phyloP scores from a whole-genome alignment of 2,888 invertebrate species.

The Lasius platythorax region DNA sequence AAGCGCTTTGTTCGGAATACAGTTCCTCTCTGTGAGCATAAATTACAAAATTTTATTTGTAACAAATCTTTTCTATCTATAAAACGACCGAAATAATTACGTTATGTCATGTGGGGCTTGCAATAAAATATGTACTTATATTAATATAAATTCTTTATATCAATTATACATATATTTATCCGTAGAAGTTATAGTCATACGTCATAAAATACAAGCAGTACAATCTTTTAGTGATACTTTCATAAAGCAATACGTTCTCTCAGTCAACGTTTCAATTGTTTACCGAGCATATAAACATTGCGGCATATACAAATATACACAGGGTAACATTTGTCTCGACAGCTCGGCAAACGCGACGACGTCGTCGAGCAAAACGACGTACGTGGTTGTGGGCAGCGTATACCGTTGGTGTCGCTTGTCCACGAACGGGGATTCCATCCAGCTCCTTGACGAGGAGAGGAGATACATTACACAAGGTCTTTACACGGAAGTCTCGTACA shows the following conservation, averaged over 20 bases:
- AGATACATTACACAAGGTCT: conserved; percentile 38
- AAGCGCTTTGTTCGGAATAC: background rate
- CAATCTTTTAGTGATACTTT: background rate
- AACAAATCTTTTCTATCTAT: background rate
- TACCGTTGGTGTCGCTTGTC: conserved; percentile 78
- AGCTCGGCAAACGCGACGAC: conserved; percentile 22
- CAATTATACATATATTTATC: background rate
- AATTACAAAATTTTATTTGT: background rate
- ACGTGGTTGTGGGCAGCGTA: conserved; percentile 77
- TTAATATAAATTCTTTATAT: too few relatives aligned
- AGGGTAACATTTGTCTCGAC: conserved; percentile 11
- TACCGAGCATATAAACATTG: background rate
- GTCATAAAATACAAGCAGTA: background rate
- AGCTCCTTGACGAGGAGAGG: conserved; percentile 30
- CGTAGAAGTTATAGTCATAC: background rate
- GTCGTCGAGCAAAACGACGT: conserved; percentile 72
- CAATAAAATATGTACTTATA: background rate
- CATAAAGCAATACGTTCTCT: background rate
- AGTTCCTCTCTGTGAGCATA: background rate
- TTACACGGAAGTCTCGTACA: conserved; percentile 41
- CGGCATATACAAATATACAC: background rate
- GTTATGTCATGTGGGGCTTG: background rate
- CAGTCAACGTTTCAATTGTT: background rate
- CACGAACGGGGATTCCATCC: conserved; percentile 31
- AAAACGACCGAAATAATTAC: background rate